Evolutionary conservation across 2,113 vertebrate species (phyloP).

Genomic region (Hemiprocne comata): DNA sequence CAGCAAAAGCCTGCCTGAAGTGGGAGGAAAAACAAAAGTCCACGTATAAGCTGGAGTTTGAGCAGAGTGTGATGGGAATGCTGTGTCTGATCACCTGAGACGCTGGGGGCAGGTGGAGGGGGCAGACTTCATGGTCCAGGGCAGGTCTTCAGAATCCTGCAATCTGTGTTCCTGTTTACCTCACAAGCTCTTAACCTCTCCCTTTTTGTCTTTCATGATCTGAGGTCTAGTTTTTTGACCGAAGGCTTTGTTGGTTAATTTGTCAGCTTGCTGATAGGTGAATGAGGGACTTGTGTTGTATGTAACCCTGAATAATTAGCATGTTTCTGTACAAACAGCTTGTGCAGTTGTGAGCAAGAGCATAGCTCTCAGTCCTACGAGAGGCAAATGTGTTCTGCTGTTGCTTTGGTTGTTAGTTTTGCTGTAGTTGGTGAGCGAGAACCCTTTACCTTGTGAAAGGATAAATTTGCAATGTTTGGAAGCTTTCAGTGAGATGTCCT

Average conservation of each 20-base stretch:
- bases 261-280: background rate
- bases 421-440: background rate
- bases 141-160: background rate
- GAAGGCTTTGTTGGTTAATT: background rate
- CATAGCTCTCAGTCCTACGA: background rate
- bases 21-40: background rate
- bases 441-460: background rate
- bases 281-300: background rate
- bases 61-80: background rate
- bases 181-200: background rate
- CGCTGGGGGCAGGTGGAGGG: background rate
- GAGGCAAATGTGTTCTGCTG: background rate
- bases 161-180: background rate
- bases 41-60: background rate
- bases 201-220: background rate
- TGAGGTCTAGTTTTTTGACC: background rate
- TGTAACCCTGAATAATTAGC: background rate
- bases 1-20: background rate
- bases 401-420: background rate
- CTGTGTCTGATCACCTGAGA: background rate
- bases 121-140: fast-evolving
- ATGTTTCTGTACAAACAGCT: background rate
- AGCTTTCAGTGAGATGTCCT: background rate
- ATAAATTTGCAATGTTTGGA: background rate
- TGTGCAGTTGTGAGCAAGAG: background rate